Base-by-base conservation (phyloP, 2,113 vertebrate genomes). In the Trogon surrucura region DNA sequence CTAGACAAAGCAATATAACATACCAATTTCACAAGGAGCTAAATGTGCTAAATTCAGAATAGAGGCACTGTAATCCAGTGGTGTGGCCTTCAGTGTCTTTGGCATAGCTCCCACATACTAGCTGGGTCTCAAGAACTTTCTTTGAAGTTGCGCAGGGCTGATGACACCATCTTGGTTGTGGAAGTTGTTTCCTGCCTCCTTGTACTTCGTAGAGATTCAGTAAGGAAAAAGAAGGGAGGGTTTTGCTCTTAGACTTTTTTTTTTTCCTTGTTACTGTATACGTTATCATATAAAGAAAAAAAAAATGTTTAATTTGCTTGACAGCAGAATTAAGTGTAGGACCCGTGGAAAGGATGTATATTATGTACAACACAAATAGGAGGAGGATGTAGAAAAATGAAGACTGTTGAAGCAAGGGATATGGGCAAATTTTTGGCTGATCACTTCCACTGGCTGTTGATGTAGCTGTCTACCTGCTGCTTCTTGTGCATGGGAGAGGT, bases 391-490 rank as follows among this genome's bases (percentile, higher is more conserved):
- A 4, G 16, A 30, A 41, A 70, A 15, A 57, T 22, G 11, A 45
- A 21, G 2, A 70, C 20, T 30, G 29, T 48, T 41, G 7, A 57
- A 34, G 23, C 9, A 34, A 18, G 22, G 32, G 22, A 58, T 67
- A n/a, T 29, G 41, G 29, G 4, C 15, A 80, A 47, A 25, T 15
- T 48, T 93, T 65, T 72, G 44, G 9, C n/a, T 6, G 4, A 62
- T 67, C 7, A 26, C 47, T 71, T 38, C 16, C 16, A 53, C 21
- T 13, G 0, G 2, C 12, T 4, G 0, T 17, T 44, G 27, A 9
- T 72, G 25, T n/a, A 20, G 16, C 2, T 41, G 53, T 29, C 16
- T 75, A 11, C 13, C 16, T 9, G 30, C 1, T 8, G 13, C 5
- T 61, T 22, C 34, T 91, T 67, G 16, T 73, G 26, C 32, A 11